phyloP scores from a whole-genome alignment of 2,113 vertebrate genomes.

The Chelonoidis abingdonii region DNA sequence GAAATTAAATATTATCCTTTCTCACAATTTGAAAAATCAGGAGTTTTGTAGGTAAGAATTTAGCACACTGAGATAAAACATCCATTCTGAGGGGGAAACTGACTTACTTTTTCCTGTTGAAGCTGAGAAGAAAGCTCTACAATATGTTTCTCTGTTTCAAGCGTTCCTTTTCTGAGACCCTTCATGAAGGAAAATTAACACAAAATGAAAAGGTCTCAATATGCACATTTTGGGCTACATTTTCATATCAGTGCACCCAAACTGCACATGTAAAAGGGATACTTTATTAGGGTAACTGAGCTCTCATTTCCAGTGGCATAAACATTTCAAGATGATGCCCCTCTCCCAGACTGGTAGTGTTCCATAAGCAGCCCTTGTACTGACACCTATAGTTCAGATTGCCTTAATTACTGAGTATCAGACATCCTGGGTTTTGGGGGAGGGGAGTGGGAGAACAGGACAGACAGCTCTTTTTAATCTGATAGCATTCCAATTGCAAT shows the following conservation, averaged over 20 bases:
- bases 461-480: not conserved
- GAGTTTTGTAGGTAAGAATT: not conserved
- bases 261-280: not conserved
- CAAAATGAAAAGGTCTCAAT: not conserved
- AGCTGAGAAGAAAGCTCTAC: constrained; percentile 81
- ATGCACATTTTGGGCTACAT: not conserved
- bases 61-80: not conserved
- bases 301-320: not conserved
- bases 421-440: not conserved
- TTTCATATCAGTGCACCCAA: not conserved
- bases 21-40: not conserved
- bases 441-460: no score
- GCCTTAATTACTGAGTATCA: not conserved
- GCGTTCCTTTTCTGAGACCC: constrained; percentile 82
- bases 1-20: not conserved
- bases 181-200: constrained; percentile 57
- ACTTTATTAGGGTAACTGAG: not conserved
- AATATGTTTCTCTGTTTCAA: constrained; percentile 78
- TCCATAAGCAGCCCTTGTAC: not conserved
- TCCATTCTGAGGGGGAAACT: not conserved
- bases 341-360: not conserved
- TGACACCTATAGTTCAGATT: not conserved
- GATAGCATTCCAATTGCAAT: not conserved
- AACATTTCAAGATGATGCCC: not conserved
- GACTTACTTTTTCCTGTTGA: constrained; percentile 85